phyloP scores from a whole-genome alignment of 1,140 invertebrate species.

The Venturia canescens region DNA sequence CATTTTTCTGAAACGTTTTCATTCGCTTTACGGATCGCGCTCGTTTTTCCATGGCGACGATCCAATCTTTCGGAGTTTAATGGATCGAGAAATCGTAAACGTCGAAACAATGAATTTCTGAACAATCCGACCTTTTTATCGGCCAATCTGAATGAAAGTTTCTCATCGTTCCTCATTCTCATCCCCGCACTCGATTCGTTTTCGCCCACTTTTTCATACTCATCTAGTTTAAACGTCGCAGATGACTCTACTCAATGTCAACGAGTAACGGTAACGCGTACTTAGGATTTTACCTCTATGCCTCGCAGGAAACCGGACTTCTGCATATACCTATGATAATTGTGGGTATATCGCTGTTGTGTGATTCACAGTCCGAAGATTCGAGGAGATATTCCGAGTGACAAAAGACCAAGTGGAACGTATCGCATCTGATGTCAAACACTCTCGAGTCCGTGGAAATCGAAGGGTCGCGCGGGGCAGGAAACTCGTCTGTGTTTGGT shows the following conservation, averaged over 20 bases:
- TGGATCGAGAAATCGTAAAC: too few species aligned
- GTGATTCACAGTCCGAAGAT: background rate
- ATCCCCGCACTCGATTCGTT: background rate
- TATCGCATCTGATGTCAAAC: conserved; percentile 19
- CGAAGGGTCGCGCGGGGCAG: conserved; percentile 25
- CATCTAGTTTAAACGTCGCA: background rate
- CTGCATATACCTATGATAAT: background rate
- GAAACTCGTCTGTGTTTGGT: conserved; percentile 20
- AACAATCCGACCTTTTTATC: too few species aligned
- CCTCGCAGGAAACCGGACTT: conserved; percentile 15
- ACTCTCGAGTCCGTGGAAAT: conserved; percentile 10
- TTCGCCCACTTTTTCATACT: background rate
- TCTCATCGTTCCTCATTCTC: too few species aligned
- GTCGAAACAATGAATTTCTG: too few species aligned
- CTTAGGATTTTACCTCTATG: background rate
- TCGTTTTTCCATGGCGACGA: too few species aligned
- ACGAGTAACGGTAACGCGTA: conserved; percentile 6
- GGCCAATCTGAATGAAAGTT: too few species aligned
- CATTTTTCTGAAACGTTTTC: too few species aligned
- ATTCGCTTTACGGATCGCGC: too few species aligned
- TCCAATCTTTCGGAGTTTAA: too few species aligned
- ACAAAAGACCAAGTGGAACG: conserved; percentile 32
- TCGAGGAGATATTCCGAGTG: background rate
- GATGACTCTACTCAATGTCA: background rate
- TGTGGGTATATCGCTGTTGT: background rate